A percentile compares a stretch with the other conserved stretches of the same genome.
Evolutionary conservation across 2,888 invertebrate species (phyloP).

Genomic region (Torymus auratus): DNA sequence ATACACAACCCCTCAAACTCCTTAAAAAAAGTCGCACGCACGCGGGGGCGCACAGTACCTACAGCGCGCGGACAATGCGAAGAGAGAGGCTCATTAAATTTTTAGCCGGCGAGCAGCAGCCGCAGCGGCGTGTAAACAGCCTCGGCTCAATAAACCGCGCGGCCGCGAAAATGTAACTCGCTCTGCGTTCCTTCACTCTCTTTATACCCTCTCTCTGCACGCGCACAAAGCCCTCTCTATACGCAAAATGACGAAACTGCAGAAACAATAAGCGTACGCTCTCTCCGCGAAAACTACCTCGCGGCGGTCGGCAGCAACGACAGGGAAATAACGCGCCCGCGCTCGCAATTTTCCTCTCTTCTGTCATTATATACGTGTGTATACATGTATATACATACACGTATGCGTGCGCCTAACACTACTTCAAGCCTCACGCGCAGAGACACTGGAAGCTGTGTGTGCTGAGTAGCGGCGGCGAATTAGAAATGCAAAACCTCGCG

Average conservation of each 20-base stretch:
- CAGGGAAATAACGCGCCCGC: slow-evolving; percentile 22
- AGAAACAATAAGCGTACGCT: slow-evolving; percentile 48
- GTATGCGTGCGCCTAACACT: too few species aligned
- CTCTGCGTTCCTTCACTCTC: slow-evolving; percentile 20
- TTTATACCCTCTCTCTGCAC: slow-evolving; percentile 16
- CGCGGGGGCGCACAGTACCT: not conserved
- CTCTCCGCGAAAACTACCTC: slow-evolving; percentile 5
- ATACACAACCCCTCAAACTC: not conserved
- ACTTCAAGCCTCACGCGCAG: not conserved
- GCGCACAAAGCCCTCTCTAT: not conserved
- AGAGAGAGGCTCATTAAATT: slow-evolving; percentile 36
- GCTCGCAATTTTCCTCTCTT: slow-evolving; percentile 37
- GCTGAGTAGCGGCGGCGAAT: slow-evolving; percentile 49
- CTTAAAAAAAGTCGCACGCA: not conserved
- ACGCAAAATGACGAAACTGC: slow-evolving; percentile 52
- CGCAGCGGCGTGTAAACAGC: slow-evolving; percentile 6
- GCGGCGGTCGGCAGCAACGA: not conserved
- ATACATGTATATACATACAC: too few species aligned
- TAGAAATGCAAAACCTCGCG: slow-evolving; percentile 62
- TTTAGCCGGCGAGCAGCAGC: slow-evolving; percentile 5
- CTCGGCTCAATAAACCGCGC: slow-evolving; percentile 18
- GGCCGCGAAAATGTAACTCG: slow-evolving; percentile 37
- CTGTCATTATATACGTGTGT: slow-evolving; percentile 39
- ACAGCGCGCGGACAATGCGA: slow-evolving; percentile 17
- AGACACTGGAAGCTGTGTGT: slow-evolving; percentile 21